Evolutionary conservation across 2,113 vertebrate genomes (phyloP).

Genomic region (Hippolais icterina): DNA sequence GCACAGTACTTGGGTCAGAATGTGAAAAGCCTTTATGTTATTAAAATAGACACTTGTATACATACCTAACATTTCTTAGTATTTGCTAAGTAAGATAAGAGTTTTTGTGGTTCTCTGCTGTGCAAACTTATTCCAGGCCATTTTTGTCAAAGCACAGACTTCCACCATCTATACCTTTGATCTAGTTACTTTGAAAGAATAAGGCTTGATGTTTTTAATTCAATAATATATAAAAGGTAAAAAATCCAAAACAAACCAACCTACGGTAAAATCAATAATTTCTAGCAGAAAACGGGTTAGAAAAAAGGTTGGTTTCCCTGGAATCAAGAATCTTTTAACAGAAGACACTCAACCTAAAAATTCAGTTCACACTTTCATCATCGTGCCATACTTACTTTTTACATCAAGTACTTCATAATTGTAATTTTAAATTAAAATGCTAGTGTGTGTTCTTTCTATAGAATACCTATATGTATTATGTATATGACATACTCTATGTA

Average conservation of each 20-base stretch:
- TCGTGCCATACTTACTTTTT: not conserved
- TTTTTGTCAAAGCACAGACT: not conserved
- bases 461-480: not conserved
- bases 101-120: not conserved
- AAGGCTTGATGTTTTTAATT: not conserved
- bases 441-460: not conserved
- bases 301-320: not conserved
- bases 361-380: not conserved
- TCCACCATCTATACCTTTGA: not conserved
- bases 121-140: not conserved
- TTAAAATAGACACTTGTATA: rapidly evolving
- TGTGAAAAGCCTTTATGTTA: not conserved
- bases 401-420: not conserved
- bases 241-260: not conserved
- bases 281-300: not conserved
- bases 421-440: not conserved
- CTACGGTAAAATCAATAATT: not conserved
- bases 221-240: not conserved
- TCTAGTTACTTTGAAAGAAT: not conserved
- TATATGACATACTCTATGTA: not conserved
- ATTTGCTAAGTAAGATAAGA: not conserved
- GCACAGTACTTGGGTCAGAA: not conserved
- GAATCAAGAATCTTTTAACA: not conserved
- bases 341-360: not conserved
- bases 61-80: not conserved